Base-by-base conservation (phyloP, 1,140 invertebrate species). In the Leptopilina boulardi region DNA sequence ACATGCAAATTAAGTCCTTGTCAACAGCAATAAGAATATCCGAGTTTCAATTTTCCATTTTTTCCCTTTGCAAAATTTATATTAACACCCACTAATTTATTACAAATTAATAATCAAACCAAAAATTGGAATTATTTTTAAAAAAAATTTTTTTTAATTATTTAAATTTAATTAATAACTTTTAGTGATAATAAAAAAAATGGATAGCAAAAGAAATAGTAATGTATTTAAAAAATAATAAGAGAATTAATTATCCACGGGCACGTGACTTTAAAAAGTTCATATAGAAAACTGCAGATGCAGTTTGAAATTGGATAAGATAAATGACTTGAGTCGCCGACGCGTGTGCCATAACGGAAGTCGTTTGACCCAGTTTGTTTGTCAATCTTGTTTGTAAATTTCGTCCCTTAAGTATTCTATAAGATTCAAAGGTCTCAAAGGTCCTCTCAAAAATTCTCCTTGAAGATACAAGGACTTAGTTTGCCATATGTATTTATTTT, bases 401-500 rank as follows among this genome's bases (percentile, higher is more conserved):
- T 80, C 85, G 87, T 88, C 86, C 86, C 86, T 84, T 80, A 82
- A 83, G 71, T n/a, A 81, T 85, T 77, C 77, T 83, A 77, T 80
- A 66, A 66, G 21, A n/a, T n/a, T n/a, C 81, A 74, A 83, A 73
- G 26, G 59, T 74, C 79, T 71, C 76, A 73, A 75, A 86, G 83
- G 76, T 82, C 78, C 74, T 80, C 77, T 38, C 34, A 6, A 81
- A n/a, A n/a, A 80, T 81, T 82, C 80, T 83, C 81, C 81, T 83
- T 78, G 75, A 86, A 79, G 76, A 82, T 76, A 77, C 79, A 74
- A 86, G 81, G 77, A 82, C 80, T 77, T 79, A 82, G 77, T 75
- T 82, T 80, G 80, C 87, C 86, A 87, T 88, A 87, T 87, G 87
- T 47, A 47, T 47, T 3, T 89, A 89, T 88, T 89, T 86, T 86